These are phyloP conservation scores for Plebejus argus DNA, from an alignment of 2,888 invertebrate genomes.

Conservation along the genomic window DNA sequence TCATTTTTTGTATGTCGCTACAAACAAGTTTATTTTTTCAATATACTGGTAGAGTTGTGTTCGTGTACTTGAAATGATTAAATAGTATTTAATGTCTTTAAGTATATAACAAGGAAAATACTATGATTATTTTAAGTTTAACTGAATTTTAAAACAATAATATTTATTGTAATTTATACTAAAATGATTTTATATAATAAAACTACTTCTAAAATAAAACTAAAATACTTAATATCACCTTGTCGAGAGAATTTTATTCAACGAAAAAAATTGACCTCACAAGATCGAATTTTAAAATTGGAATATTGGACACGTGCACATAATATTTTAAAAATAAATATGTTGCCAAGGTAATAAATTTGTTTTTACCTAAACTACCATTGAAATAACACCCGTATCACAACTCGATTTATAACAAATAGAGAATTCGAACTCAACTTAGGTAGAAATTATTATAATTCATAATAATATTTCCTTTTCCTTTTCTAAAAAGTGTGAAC, in stretches of 20 bases:
- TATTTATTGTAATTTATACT: too few relatives aligned
- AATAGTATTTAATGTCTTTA: neutral
- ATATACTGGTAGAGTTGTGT: neutral
- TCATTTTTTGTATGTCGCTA: constrained; percentile 2
- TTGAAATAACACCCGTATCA: neutral
- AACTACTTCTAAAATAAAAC: too few relatives aligned
- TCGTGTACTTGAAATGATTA: neutral
- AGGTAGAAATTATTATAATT: too few relatives aligned
- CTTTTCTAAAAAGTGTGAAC: neutral
- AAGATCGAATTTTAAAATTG: neutral
- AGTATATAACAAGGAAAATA: neutral
- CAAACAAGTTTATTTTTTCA: neutral
- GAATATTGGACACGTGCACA: neutral
- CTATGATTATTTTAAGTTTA: neutral
- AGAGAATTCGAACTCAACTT: neutral
- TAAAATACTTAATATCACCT: too few relatives aligned
- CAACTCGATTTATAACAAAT: neutral
- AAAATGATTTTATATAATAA: neutral
- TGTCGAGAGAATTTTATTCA: neutral
- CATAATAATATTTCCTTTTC: too few relatives aligned
- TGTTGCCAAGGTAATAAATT: neutral
- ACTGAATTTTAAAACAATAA: too few relatives aligned
- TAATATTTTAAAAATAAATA: neutral
- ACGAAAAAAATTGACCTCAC: neutral
- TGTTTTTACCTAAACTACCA: neutral